Evolutionary conservation across 2,797 vertebrate genomes (phyloP), one percentile per base, ranked within the genome.

Genomic region (Odontamblyopus rebecca): DNA sequence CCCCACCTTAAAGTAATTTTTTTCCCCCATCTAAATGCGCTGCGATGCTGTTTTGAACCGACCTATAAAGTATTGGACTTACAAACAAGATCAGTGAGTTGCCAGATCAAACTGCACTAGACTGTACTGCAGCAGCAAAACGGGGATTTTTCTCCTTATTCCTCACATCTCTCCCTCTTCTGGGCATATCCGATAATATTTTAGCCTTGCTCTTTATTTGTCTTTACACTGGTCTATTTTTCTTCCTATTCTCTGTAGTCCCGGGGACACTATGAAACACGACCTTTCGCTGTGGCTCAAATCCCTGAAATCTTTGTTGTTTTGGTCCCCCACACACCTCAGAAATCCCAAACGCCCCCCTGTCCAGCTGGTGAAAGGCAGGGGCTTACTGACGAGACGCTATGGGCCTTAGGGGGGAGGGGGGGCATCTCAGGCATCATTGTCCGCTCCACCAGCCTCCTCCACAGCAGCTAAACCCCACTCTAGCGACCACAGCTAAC

Each of bases 381-480:
- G 86, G 81, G 81, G 83, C 82, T 93, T 91, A 92, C 86, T 90
- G 84, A 87, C 82, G 91, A 89, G 85, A 93, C 90, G 82, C 85
- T 87, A 70, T 75, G 81, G 83, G 81, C 85, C 83, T 92, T 85
- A 75, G 80, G 85, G 85, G 86, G 81, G 86, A 23, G 23, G 23
- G 23, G 23, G 23, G 84, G 91, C 87, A 85, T 87, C n/a, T 62
- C 78, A 71, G 83, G 81, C 82, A 86, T 88, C 85, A 91, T 87
- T 86, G 90, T 86, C 85, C 89, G 80, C 81, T 71, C 79, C 75
- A 64, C 82, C 78, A 79, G 81, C 75, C 75, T 82, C 78, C 78
- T 78, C 68, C 9, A 56, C 67, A 74, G 82, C 83, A 76, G 71
- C 75, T 67, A 83, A 84, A 85, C 61, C 81, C 75, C 70, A 71